These are phyloP conservation scores for Olivierus martensii DNA, from an alignment of 1,140 invertebrate species.

Conservation along the genomic window DNA sequence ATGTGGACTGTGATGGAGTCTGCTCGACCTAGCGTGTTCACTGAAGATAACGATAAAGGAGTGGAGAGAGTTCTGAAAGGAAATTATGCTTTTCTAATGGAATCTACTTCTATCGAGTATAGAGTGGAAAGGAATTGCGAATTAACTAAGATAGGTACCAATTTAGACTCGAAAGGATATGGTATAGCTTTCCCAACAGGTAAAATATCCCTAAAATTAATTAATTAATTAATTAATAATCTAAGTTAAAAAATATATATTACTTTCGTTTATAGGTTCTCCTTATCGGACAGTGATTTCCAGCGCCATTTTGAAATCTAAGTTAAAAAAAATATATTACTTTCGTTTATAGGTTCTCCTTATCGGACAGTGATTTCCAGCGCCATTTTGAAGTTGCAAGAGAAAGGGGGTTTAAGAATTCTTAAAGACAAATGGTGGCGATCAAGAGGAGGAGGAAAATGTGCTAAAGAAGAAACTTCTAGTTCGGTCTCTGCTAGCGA, in stretches of 20 bases:
- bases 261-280: conserved; percentile 22
- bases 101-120: conserved; percentile 76
- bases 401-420: conserved; percentile 32
- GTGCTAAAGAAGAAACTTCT: conserved; percentile 21
- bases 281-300: conserved; percentile 35
- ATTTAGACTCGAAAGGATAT: conserved; percentile 83
- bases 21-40: conserved; percentile 66
- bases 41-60: conserved; percentile 66
- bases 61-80: conserved; percentile 72
- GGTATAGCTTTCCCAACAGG: conserved; percentile 85
- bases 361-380: conserved; percentile 33
- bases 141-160: conserved; percentile 72
- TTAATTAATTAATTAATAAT: neutral
- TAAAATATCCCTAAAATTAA: conserved; percentile 30
- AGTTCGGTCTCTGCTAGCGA: conserved; percentile 21
- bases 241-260: neutral
- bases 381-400: conserved; percentile 36
- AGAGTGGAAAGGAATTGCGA: conserved; percentile 81
- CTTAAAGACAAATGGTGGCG: conserved; percentile 31
- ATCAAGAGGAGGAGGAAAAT: conserved; percentile 11
- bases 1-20: conserved; percentile 93
- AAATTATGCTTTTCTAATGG: conserved; percentile 82
- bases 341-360: conserved; percentile 26
- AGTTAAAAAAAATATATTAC: neutral
- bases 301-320: conserved; percentile 30